These are phyloP conservation scores for Chloroclystis v-ata DNA, from an alignment of 2,888 invertebrate species.

Conservation along the genomic window DNA sequence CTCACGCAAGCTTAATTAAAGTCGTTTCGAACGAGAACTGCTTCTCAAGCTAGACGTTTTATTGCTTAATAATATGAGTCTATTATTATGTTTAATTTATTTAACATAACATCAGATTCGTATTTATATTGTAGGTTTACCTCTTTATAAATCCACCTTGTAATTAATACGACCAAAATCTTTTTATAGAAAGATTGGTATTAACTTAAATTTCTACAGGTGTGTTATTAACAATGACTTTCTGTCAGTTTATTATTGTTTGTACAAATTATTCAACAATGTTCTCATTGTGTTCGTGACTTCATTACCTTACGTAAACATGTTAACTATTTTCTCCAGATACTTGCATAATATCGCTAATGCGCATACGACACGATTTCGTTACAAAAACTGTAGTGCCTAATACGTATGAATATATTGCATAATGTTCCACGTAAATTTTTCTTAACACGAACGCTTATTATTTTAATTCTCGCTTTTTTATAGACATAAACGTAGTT, in stretches of 20 bases:
- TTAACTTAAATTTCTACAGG: no score
- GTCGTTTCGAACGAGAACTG: slow-evolving; percentile 9
- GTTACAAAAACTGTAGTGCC: slow-evolving; percentile 29
- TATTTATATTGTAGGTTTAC: no score
- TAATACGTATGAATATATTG: slow-evolving; percentile 30
- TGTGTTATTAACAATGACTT: no score
- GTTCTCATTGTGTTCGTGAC: slow-evolving; percentile 36
- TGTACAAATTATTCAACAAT: slow-evolving; percentile 22
- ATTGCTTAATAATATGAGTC: not conserved
- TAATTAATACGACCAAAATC: no score
- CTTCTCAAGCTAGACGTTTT: slow-evolving; percentile 4
- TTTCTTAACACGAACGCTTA: not conserved
- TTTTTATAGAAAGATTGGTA: no score
- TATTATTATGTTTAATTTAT: slow-evolving; percentile 3
- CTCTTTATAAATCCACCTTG: no score
- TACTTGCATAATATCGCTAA: slow-evolving; percentile 47
- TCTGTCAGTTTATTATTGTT: slow-evolving; percentile 21
- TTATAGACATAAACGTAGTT: no score
- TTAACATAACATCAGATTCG: not conserved
- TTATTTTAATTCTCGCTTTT: no score
- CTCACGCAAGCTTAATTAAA: slow-evolving; percentile 22
- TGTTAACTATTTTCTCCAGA: slow-evolving; percentile 43
- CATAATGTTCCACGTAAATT: slow-evolving; percentile 23
- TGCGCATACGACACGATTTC: slow-evolving; percentile 46
- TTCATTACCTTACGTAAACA: slow-evolving; percentile 43